Evolutionary conservation across 23 tunicate genomes (phyloP).

Genomic region (Styela clava): DNA sequence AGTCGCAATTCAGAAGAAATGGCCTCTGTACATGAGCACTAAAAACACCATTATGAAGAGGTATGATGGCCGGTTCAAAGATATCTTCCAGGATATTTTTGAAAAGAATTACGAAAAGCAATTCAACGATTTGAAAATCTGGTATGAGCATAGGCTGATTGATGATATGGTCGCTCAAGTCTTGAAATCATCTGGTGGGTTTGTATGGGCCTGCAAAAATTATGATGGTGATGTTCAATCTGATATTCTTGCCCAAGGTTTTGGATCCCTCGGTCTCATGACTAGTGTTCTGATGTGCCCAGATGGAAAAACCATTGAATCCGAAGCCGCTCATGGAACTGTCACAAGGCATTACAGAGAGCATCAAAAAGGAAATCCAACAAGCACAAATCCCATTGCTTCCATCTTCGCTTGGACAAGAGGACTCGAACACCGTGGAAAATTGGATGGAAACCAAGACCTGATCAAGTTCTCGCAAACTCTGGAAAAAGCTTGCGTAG

Average conservation of each 20-base stretch:
- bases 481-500: conserved; percentile 93
- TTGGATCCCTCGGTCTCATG: conserved; percentile 92
- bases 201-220: conserved; percentile 99
- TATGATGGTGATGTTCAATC: conserved; percentile 99
- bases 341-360: conserved; percentile 93
- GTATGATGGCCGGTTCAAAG: conserved; percentile 98
- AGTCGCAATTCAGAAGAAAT: conserved; percentile 90
- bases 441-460: conserved; percentile 87
- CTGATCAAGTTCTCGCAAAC: conserved; percentile 80
- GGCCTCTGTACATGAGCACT: conserved; percentile 98
- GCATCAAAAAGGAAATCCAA: conserved; percentile 98
- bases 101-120: conserved; percentile 92
- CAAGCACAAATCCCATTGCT: conserved; percentile 99
- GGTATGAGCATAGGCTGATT: conserved; percentile 97
- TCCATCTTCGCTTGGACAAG: conserved; percentile 99
- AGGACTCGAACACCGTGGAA: conserved; percentile 94
- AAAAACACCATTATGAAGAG: conserved; percentile 98
- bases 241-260: conserved; percentile 98
- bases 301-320: conserved; percentile 94
- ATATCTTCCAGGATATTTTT: conserved; percentile 94
- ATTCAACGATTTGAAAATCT: conserved; percentile 86
- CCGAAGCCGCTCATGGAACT: conserved; percentile 96
- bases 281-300: conserved; percentile 90
- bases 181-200: conserved; percentile 93
- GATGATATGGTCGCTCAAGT: conserved; percentile 99